Evolutionary conservation across 2,888 invertebrate genomes (phyloP), one percentile per base, ranked within the genome.

Genomic region (Epinotia brunnichana): DNA sequence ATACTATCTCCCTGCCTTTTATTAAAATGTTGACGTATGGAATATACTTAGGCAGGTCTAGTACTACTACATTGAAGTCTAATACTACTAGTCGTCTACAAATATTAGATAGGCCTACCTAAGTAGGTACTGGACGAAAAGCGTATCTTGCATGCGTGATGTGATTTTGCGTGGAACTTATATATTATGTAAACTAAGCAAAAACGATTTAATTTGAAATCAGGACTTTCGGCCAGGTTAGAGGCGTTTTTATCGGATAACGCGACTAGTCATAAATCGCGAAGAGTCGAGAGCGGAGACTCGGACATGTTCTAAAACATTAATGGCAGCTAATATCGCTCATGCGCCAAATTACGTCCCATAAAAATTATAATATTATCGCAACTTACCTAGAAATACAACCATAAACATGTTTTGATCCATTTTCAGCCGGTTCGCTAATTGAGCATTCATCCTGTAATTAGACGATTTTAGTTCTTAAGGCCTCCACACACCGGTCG

Each of bases 331-430:
- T 77, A 77, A 77, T 79, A 62, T 69, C 74, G 66, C 75, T 76
- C 75, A 74, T 73, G 70, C 70, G 71, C 75, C 74, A 77, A 78
- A 79, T 78, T 79, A 79, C 62, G 73, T 68, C 59, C 68, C 76
- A 78, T 79, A 78, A 79, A 76, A 77, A 78, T 78, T 69, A 73
- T 78, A 77, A 77, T 78, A 76, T 75, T 68, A 75, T 75, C 68
- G 74, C 72, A 62, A 64, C 69, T 69, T 75, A 75, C 76, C 70
- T 73, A 74, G 77, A 76, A 76, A 75, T 64, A 72, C 74, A 74
- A 13, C 70, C 67, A 61, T 69, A 59, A 69, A 74, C 70, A 53
- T 67, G 74, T 67, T 62, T 48, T 57, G 70, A 69, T 67, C 61
- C 74, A 62, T 74, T 70, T 74, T 62, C 62, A 41, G 66, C 70